Evolutionary conservation across 2,888 invertebrate species (phyloP), one percentile per base, ranked within the genome.

Genomic region (Dryocosmus kuriphilus): DNA sequence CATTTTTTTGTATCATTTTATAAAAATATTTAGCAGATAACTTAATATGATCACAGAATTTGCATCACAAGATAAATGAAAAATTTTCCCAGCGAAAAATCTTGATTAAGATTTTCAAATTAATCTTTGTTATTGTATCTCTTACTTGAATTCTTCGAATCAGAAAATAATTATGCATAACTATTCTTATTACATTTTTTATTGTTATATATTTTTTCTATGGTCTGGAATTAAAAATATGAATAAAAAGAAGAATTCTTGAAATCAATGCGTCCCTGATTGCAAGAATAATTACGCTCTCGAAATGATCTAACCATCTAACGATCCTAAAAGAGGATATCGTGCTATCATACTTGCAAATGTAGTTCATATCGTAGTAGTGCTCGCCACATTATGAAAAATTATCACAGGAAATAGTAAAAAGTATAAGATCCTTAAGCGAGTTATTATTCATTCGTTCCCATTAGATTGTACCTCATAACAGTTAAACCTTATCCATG

Each of bases 341-440:
- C 30, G 51, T 51, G 16, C 41, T 71, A 35, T n/a, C n/a, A 71
- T 51, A 51, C 51, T 51, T 2, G 51, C 19, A 71, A 71, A 71
- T 71, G 27, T 62, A 67, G 24, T 35, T 27, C 75, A 60, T 63
- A 75, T 74, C 65, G 60, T 80, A 77, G 76, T 79, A 82, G 78
- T 78, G 60, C 77, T 78, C 74, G 76, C 41, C 41, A 41, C 81
- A 77, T 82, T 81, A 83, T 75, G 79, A 83, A 79, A 79, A 81
- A 81, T 83, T 83, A 81, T 80, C 81, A 57, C 81, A 80, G 82
- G 79, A 81, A 83, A 80, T 78, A 30, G n/a, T 78, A 71, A 79
- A 80, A 41, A 41, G 14, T 41, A n/a, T n/a, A 16, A 41, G 14
- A 81, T 79, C 77, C 77, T 80, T 81, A 80, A 80, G 79, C 77